A percentile compares a stretch with the other conserved stretches of the same genome.
Conservation (phyloP, 2,797 vertebrate genomes). For the Thunnus albacares region DNA sequence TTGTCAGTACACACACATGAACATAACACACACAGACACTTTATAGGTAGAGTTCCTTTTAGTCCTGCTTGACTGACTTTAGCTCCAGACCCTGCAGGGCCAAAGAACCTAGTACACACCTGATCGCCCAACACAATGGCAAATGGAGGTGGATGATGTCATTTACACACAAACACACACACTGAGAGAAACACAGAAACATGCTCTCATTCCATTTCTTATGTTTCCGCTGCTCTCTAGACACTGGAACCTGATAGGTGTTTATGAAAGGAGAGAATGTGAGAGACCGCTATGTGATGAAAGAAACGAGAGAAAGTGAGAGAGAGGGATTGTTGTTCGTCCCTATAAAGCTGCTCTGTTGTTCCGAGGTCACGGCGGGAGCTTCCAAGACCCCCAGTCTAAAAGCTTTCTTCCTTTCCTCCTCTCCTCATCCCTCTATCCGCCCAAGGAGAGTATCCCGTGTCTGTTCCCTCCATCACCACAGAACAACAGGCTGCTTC, state of each 20-base stretch:
- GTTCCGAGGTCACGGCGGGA: slow-evolving; percentile 37
- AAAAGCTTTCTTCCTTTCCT: slow-evolving; percentile 57
- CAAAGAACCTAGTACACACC: background rate
- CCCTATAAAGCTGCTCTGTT: slow-evolving; percentile 50
- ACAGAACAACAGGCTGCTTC: slow-evolving; percentile 54
- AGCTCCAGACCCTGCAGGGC: background rate
- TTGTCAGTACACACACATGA: background rate
- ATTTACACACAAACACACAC: slow-evolving; percentile 23
- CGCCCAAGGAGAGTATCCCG: slow-evolving; percentile 58
- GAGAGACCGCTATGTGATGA: slow-evolving; percentile 32
- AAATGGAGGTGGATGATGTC: slow-evolving; percentile 38
- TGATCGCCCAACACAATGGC: slow-evolving; percentile 5
- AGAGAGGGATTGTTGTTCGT: slow-evolving; percentile 54
- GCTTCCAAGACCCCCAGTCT: slow-evolving; percentile 40
- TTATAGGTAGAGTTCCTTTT: slow-evolving; percentile 7
- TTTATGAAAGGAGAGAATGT: slow-evolving; percentile 54
- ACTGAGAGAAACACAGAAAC: background rate
- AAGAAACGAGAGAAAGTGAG: slow-evolving; percentile 37
- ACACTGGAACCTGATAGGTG: slow-evolving; percentile 56
- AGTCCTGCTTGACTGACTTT: slow-evolving; percentile 7
- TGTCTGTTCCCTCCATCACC: slow-evolving; percentile 53
- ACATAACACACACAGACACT: slow-evolving; percentile 13
- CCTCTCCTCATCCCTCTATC: slow-evolving; percentile 35
- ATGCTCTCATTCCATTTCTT: slow-evolving; percentile 29
- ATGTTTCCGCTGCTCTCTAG: slow-evolving; percentile 29